phyloP scores from a whole-genome alignment of 2,797 vertebrate species.

The Falco novaeseelandiae region DNA sequence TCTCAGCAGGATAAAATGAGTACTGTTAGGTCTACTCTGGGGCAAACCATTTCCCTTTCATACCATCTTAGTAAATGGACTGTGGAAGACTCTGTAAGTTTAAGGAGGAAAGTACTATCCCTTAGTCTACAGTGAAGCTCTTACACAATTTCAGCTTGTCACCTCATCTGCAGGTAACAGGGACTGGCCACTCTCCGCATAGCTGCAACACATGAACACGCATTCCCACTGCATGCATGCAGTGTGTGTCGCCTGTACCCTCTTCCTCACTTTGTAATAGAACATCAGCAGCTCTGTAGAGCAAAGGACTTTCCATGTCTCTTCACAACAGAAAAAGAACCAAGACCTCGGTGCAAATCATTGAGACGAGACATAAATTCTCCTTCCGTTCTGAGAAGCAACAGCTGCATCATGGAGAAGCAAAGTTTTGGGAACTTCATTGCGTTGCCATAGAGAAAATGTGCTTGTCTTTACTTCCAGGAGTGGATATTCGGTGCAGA shows the following conservation, averaged over 20 bases:
- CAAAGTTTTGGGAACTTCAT: background rate
- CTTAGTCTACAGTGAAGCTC: background rate
- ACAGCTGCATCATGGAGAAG: background rate
- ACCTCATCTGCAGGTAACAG: background rate
- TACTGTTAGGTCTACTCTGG: background rate
- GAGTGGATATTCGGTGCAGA: background rate
- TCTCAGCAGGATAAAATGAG: constrained; percentile 43
- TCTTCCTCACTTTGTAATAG: background rate
- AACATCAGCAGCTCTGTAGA: background rate
- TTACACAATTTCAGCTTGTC: background rate
- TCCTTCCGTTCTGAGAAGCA: background rate
- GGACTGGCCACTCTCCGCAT: background rate
- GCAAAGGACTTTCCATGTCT: background rate
- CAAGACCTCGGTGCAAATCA: background rate
- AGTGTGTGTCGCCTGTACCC: background rate
- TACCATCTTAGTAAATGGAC: background rate
- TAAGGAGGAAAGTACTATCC: background rate
- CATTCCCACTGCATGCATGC: fast-evolving
- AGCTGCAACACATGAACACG: fast-evolving
- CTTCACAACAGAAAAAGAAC: background rate
- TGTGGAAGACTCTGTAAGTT: background rate
- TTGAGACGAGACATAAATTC: background rate
- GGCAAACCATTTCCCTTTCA: background rate
- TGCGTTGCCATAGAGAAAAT: background rate
- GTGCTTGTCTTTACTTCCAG: background rate